These are phyloP conservation scores for Thalassophryne amazonica DNA, from an alignment of 2,797 vertebrate species.

Conservation along the genomic window DNA sequence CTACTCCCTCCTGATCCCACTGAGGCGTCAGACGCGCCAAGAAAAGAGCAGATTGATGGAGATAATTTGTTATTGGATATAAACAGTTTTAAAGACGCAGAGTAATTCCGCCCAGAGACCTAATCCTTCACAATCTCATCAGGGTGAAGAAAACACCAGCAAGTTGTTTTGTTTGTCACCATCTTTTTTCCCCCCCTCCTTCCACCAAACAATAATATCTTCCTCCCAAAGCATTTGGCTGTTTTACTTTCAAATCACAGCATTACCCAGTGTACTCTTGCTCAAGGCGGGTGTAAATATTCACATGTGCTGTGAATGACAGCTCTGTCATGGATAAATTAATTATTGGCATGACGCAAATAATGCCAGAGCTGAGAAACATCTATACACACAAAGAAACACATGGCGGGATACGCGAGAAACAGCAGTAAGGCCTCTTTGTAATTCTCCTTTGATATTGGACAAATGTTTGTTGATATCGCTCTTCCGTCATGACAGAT, in stretches of 20 bases:
- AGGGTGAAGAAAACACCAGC: slow-evolving; percentile 74
- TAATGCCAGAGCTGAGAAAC: slow-evolving; percentile 74
- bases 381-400: slow-evolving; percentile 79
- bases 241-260: slow-evolving; percentile 80
- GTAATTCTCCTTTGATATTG: slow-evolving; percentile 72
- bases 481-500: slow-evolving; percentile 64
- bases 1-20: slow-evolving; percentile 71
- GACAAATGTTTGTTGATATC: slow-evolving; percentile 78
- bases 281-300: slow-evolving; percentile 79
- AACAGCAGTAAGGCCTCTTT: slow-evolving; percentile 72
- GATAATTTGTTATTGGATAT: slow-evolving; percentile 82
- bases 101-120: slow-evolving; percentile 78
- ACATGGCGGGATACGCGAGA: slow-evolving; percentile 72
- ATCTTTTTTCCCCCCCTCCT: slow-evolving; percentile 50
- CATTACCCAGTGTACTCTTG: slow-evolving; percentile 75
- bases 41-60: slow-evolving; percentile 81
- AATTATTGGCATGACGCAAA: slow-evolving; percentile 77
- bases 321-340: slow-evolving; percentile 78
- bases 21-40: slow-evolving; percentile 71
- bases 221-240: slow-evolving; percentile 73
- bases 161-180: slow-evolving; percentile 79
- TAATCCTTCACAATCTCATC: slow-evolving; percentile 79
- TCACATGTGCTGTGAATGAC: slow-evolving; percentile 77
- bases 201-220: slow-evolving; percentile 76
- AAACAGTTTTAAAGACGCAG: slow-evolving; percentile 80